Evolutionary conservation across 2,888 invertebrate species (phyloP), one percentile per base, ranked within the genome.

Genomic region (Eilema sororculum): DNA sequence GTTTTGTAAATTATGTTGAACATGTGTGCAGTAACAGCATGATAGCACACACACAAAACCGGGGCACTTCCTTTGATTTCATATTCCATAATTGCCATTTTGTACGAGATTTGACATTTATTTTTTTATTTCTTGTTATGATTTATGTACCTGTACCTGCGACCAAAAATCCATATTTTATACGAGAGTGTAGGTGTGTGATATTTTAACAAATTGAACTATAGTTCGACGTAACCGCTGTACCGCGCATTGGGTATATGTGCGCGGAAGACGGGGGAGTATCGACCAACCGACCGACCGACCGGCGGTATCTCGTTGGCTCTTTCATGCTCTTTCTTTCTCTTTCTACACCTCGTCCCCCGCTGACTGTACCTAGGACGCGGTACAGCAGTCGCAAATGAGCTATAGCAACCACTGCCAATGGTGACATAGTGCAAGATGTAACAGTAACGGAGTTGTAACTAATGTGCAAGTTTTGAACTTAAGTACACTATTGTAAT

Each of bases 401-500:
- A 6, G 0, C 13, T 16, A 13, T 41, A 20, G 52, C n/a, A n/a
- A 20, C 20, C n/a, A n/a, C 52, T 52, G n/a, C 52, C n/a, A 52
- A n/a, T 52, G 20, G 20, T 52, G 1, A 46, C 20, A 16, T 16
- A n/a, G 4, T n/a, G 52, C 20, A 37, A 8, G 24, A 37, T 37
- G 24, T 61, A 33, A 13, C n/a, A 33, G 30, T 30, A 61, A 22
- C 22, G 33, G n/a, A 33, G 33, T 33, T 33, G 30, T 61, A 33
- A 62, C 13, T 62, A 24, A 37, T 37, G 22, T 37, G 61, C 33
- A 61, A 61, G 22, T 9, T 22, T 16, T 62, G 22, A 62, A 37
- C 22, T 8, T 62, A 62, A 37, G 61, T 62, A 62, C 61, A 62
- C 61, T 33, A 37, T 37, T 37, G 6, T 62, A 33, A 16, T 52